Conservation (phyloP, 2,888 invertebrate species). For the Pseudococcus longispinus region DNA sequence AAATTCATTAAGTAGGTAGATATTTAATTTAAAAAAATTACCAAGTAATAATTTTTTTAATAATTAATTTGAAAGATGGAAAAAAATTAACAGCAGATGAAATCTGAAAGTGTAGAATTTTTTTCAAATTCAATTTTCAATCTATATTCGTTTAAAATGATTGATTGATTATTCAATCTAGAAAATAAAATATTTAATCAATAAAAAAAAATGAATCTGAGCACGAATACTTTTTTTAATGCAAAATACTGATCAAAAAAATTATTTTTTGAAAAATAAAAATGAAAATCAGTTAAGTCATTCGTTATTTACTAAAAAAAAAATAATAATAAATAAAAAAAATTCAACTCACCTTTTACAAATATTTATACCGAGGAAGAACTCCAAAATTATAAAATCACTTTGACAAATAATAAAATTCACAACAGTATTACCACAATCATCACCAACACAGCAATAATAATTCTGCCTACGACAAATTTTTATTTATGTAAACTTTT, state of each 20-base stretch:
- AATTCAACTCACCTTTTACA: background rate
- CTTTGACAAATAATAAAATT: background rate
- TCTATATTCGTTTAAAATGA: background rate
- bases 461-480: constrained; percentile 1
- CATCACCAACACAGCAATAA: constrained; percentile 21
- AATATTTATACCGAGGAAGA: constrained; percentile 12
- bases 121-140: background rate
- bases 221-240: too few species aligned
- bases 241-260: too few species aligned
- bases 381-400: constrained; percentile 40
- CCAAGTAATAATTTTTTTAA: too few species aligned
- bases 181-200: too few species aligned
- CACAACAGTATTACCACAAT: background rate
- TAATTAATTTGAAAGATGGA: too few species aligned
- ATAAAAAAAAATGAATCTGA: too few species aligned
- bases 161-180: too few species aligned
- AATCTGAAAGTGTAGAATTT: too few species aligned
- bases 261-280: background rate
- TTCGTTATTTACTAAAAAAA: background rate
- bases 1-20: too few species aligned
- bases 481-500: constrained; percentile 22
- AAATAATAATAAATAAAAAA: background rate
- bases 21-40: too few species aligned
- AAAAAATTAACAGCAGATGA: too few species aligned
- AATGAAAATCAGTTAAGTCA: background rate